Percentiles rank a stretch among this genome's conserved stretches.
Evolutionary conservation across 2,113 vertebrate genomes (phyloP).

Genomic region (Coryphaenoides rupestris): DNA sequence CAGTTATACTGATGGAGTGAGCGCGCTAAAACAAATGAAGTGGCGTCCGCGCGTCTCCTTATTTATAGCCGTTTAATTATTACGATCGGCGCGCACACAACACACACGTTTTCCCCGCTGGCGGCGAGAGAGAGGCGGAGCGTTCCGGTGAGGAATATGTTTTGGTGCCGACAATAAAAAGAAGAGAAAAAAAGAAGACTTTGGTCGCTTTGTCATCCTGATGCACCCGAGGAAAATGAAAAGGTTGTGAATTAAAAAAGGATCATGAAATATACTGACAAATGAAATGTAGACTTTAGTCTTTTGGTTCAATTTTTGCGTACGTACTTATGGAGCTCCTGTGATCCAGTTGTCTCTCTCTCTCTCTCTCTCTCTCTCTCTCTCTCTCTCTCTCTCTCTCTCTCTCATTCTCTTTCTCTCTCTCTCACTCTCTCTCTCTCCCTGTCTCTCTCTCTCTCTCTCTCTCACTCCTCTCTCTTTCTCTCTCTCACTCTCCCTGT

Average conservation of each 20-base stretch:
- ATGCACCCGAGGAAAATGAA: too few relatives aligned
- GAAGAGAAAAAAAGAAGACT: too few relatives aligned
- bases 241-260: too few relatives aligned
- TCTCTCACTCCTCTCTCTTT: constrained; percentile 22
- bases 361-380: neutral
- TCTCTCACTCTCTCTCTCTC: neutral
- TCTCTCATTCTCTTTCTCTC: neutral
- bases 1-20: constrained; percentile 2
- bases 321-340: constrained; percentile 46
- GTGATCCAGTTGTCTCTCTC: constrained; percentile 46
- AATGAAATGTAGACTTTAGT: neutral
- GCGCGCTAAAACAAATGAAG: too few relatives aligned
- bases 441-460: constrained; percentile 22
- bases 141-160: too few relatives aligned
- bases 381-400: neutral
- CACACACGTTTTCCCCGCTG: constrained; percentile 14
- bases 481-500: neutral
- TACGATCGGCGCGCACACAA: constrained; percentile 24
- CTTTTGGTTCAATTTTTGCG: neutral
- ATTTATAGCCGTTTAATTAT: constrained; percentile 31
- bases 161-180: too few relatives aligned
- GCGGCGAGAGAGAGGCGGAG: too few relatives aligned
- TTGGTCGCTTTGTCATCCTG: too few relatives aligned
- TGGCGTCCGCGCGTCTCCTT: constrained; percentile 15
- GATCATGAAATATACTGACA: too few relatives aligned